These are phyloP conservation scores for Grantiella picta DNA, from an alignment of 2,113 vertebrate species.

Conservation along the genomic window DNA sequence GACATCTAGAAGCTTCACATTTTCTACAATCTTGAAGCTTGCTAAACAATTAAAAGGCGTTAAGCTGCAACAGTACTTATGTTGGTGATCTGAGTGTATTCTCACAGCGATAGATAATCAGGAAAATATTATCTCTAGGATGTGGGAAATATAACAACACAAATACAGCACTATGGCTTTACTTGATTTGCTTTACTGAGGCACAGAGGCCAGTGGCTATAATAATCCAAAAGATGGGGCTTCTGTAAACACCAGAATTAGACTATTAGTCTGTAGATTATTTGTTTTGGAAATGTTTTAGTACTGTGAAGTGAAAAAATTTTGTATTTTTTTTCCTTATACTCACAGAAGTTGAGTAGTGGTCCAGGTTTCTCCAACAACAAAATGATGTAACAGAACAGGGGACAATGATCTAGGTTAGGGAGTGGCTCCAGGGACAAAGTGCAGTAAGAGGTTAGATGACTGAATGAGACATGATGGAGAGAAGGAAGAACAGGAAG, in stretches of 20 bases:
- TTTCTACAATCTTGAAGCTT: neutral
- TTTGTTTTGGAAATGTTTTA: neutral
- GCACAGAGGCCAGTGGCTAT: neutral
- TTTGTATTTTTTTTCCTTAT: neutral
- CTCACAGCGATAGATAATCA: neutral
- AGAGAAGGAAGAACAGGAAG: neutral
- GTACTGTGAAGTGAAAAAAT: neutral
- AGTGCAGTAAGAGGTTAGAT: neutral
- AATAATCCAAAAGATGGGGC: neutral
- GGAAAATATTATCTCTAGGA: neutral
- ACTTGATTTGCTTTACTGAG: neutral
- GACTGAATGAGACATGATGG: neutral
- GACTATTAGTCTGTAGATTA: neutral
- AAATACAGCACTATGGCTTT: neutral
- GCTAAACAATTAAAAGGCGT: neutral
- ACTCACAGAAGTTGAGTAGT: neutral
- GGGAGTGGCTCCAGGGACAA: neutral
- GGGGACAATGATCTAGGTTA: neutral
- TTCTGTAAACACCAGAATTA: neutral
- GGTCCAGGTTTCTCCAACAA: neutral
- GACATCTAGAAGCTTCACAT: neutral
- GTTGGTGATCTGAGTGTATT: neutral
- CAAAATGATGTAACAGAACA: neutral
- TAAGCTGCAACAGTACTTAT: neutral
- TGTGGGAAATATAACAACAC: neutral